Evolutionary conservation across 2,113 vertebrate species (phyloP).

Genomic region (Symphodus melops): DNA sequence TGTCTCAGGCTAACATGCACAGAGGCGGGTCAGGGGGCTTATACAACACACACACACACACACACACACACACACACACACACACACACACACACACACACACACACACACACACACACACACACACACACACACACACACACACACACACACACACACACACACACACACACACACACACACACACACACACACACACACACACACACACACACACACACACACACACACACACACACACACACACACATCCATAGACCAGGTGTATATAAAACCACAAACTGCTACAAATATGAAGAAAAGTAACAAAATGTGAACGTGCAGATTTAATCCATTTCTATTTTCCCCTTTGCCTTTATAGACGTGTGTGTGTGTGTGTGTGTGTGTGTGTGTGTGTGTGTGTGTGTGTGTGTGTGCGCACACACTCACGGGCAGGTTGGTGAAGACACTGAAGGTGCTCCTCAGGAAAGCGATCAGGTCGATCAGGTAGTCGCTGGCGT

Average conservation of each 20-base stretch:
- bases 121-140: background rate
- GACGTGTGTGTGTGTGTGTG: too few relatives aligned
- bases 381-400: too few relatives aligned
- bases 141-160: background rate
- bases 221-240: too few relatives aligned
- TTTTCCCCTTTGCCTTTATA: background rate
- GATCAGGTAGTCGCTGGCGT: constrained; percentile 91
- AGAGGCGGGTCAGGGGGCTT: background rate
- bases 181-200: background rate
- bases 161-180: too few relatives aligned
- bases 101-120: too few relatives aligned
- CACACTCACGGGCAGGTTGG: constrained; percentile 96
- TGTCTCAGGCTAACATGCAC: constrained; percentile 34
- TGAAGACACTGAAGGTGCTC: constrained; percentile 97
- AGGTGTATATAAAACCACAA: background rate
- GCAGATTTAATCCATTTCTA: too few relatives aligned
- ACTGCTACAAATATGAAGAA: too few relatives aligned
- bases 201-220: background rate
- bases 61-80: background rate
- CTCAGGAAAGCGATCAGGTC: constrained; percentile 95
- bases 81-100: too few relatives aligned
- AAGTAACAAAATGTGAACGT: too few relatives aligned
- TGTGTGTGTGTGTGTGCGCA: too few relatives aligned
- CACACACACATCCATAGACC: background rate
- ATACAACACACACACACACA: constrained; percentile 9